These are phyloP conservation scores for Lydus trimaculatus DNA, from an alignment of 2,888 invertebrate species.

Conservation along the genomic window DNA sequence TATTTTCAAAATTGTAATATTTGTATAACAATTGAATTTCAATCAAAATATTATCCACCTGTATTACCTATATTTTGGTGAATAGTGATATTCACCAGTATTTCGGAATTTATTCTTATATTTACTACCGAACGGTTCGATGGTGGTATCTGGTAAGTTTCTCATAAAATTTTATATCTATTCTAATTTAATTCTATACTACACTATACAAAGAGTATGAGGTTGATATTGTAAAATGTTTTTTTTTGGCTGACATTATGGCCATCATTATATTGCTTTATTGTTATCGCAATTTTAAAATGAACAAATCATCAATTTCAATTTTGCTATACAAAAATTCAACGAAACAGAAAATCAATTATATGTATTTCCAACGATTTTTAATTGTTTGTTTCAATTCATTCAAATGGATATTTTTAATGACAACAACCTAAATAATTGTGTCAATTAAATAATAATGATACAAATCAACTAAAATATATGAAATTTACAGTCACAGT, in stretches of 20 bases:
- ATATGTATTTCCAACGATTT: background rate
- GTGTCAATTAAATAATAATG: background rate
- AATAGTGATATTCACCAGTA: background rate
- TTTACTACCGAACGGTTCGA: constrained; percentile 18
- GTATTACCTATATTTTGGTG: background rate
- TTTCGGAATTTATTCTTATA: constrained; percentile 8
- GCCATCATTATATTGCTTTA: constrained; percentile 30
- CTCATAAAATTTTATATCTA: constrained; percentile 44
- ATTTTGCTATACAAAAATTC: background rate
- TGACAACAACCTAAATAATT: background rate
- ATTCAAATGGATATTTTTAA: background rate
- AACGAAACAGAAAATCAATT: background rate
- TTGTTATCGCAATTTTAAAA: constrained; percentile 26
- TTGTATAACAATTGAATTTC: constrained; percentile 11
- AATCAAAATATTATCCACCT: background rate
- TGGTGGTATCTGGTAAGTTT: constrained; percentile 39
- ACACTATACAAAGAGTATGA: constrained; percentile 10
- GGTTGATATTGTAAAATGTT: background rate
- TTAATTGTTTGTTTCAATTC: background rate
- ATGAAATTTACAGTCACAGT: too few relatives aligned
- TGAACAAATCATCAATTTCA: background rate
- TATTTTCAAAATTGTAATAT: constrained; percentile 11
- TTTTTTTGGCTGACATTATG: constrained; percentile 17
- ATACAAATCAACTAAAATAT: background rate
- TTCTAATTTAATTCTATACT: constrained; percentile 41